Percentiles rank a stretch among this genome's conserved stretches.
These are phyloP conservation scores for Apoderus coryli DNA, from an alignment of 2,888 invertebrate species.

Conservation along the genomic window DNA sequence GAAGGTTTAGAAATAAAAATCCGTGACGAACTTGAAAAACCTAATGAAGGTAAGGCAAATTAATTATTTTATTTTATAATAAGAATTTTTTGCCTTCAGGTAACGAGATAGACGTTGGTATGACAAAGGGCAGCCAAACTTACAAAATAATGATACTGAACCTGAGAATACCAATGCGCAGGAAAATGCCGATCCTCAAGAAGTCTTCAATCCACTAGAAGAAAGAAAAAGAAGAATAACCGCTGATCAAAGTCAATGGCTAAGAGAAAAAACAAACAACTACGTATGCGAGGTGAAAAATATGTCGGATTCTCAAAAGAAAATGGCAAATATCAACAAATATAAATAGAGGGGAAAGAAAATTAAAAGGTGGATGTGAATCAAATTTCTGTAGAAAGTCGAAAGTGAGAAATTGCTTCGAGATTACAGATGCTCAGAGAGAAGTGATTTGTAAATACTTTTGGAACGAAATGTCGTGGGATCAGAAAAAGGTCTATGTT, in stretches of 20 bases:
- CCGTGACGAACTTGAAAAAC: no score
- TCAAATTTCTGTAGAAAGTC: slow-evolving; percentile 2
- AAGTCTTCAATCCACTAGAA: no score
- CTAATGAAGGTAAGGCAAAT: no score
- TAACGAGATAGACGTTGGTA: no score
- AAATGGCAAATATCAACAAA: neutral
- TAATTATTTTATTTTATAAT: no score
- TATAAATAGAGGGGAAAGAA: neutral
- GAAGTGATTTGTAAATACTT: neutral
- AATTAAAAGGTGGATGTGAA: neutral
- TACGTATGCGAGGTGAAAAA: neutral
- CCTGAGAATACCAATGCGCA: no score
- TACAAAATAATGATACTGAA: no score
- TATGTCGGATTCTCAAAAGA: neutral
- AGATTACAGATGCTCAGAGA: slow-evolving; percentile 2
- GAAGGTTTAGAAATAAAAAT: no score
- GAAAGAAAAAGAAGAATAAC: slow-evolving; percentile 2
- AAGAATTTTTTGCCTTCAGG: no score
- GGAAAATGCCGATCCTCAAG: no score
- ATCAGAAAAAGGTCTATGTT: slow-evolving; percentile 2
- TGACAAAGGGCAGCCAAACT: no score
- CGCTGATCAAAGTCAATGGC: neutral
- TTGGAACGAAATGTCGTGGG: slow-evolving; percentile 2
- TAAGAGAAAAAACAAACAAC: neutral
- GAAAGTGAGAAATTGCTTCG: neutral